Evolutionary conservation across 1,140 invertebrate species (phyloP), one percentile per base, ranked within the genome.

Genomic region (Hylaeus volcanicus): DNA sequence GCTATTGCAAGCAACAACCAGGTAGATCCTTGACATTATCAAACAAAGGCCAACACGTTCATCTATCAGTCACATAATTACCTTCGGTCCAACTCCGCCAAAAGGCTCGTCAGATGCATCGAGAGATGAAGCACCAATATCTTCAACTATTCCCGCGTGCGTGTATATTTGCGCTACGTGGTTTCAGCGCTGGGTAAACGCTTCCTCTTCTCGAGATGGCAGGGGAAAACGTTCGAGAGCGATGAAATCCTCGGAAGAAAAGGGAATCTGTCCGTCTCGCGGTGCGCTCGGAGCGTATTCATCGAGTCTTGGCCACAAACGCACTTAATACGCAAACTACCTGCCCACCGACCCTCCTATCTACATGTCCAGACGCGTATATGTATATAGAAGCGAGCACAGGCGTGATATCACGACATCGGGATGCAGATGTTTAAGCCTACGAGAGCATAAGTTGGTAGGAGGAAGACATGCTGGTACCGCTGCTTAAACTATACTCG

Each of bases 351-450:
- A 71, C 79, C 63, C 83, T 82, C 74, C 53, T 68, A 56, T 14
- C 48, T 78, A 74, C 58, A 45, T 82, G 70, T 69, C 68, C 6
- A 48, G 64, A 71, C 26, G n/a, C 53, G n/a, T 64, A 9, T 43
- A 39, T 64, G 5, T 43, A 39, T 63, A 41, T 9, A 53, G 15
- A 68, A 60, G 37, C 6, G n/a, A 15, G 5, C 6, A 37, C 26
- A 15, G 56, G 58, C 56, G 70, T 72, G 76, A 85, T 80, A 85
- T 76, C 75, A 75, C 45, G 71, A 82, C 69, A 79, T 86, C 58
- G 56, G 41, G 77, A 77, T 85, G 76, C 69, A 85, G 64, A 86
- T 80, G 80, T 73, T 81, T 74, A 77, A 87, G 41, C 74, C 77
- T 63, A 78, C 76, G 77, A 85, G 66, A 82, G 66, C 77, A 77